Percentiles rank a stretch among this genome's conserved stretches.
Evolutionary conservation across 2,113 vertebrate species (phyloP).

Genomic region (Apteryx mantelli): DNA sequence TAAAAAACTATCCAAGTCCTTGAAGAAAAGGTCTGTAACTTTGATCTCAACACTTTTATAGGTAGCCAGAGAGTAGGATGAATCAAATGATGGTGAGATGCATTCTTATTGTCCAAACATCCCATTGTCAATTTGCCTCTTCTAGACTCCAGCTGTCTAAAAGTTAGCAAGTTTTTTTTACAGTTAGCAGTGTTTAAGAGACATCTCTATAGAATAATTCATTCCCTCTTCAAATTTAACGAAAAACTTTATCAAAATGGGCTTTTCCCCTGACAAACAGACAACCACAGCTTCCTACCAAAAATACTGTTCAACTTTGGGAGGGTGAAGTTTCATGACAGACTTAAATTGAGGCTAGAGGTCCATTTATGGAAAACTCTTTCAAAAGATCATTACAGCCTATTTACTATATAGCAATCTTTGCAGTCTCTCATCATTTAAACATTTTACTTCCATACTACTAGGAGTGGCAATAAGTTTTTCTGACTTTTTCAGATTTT

Average conservation of each 20-base stretch:
- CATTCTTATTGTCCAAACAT: neutral
- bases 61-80: neutral
- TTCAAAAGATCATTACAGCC: neutral
- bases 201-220: neutral
- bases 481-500: neutral
- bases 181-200: neutral
- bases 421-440: neutral
- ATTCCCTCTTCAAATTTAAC: neutral
- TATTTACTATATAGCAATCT: neutral
- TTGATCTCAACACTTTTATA: neutral
- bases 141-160: neutral
- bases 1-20: neutral
- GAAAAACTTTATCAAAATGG: neutral
- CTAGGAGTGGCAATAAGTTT: neutral
- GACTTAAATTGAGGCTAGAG: neutral
- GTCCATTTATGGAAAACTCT: neutral
- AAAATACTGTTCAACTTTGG: neutral
- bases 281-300: neutral
- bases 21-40: neutral
- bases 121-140: neutral
- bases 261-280: neutral
- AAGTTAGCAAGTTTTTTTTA: neutral
- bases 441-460: neutral
- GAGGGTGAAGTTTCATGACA: neutral
- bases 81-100: neutral